phyloP scores from a whole-genome alignment of 2,797 vertebrate genomes.

The Alca torda region DNA sequence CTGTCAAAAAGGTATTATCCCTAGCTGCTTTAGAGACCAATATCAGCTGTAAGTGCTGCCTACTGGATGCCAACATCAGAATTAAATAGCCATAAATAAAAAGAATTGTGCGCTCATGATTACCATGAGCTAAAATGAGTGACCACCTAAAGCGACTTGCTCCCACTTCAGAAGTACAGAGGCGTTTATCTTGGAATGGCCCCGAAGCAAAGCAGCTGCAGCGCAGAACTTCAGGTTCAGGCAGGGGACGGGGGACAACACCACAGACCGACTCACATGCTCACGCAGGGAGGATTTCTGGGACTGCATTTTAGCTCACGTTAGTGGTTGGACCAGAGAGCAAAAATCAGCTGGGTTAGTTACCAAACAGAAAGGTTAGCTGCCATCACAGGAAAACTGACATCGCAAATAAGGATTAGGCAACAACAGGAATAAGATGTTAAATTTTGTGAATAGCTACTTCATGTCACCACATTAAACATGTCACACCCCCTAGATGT shows the following conservation, averaged over 20 bases:
- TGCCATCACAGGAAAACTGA: neutral
- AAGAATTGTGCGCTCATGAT: neutral
- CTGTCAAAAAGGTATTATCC: neutral
- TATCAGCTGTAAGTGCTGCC: neutral
- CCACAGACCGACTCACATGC: neutral
- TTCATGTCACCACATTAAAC: neutral
- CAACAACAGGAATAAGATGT: neutral
- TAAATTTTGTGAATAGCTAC: neutral
- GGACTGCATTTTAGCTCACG: neutral
- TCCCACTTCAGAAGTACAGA: neutral
- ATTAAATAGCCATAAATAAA: neutral
- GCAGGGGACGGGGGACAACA: neutral
- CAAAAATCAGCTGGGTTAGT: neutral
- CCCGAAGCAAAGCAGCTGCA: neutral
- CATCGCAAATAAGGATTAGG: neutral
- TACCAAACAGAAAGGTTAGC: neutral
- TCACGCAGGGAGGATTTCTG: neutral
- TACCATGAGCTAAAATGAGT: neutral
- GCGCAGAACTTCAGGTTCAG: neutral
- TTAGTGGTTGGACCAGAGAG: neutral
- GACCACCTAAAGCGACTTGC: neutral
- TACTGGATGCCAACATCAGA: neutral
- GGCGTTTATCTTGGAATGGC: neutral
- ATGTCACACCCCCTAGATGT: neutral
- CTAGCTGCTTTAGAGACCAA: neutral